Conservation (phyloP, 1,140 invertebrate species). For the Papilio aristodemus region DNA sequence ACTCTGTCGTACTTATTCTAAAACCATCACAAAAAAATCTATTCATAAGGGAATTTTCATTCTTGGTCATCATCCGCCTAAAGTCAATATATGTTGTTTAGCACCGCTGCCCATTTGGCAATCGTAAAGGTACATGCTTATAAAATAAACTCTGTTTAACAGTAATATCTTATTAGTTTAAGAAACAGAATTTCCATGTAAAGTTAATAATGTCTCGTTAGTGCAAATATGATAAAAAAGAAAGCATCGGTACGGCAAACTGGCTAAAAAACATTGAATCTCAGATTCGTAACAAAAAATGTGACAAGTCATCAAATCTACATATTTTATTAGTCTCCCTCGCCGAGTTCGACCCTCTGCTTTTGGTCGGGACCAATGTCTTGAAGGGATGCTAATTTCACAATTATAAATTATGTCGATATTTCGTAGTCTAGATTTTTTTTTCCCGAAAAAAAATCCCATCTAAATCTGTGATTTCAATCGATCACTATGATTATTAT, state of each 20-base stretch:
- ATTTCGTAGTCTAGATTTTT: background rate
- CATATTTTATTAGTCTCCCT: conserved; percentile 78
- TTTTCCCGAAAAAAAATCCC: too few relatives aligned
- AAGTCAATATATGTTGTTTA: too few relatives aligned
- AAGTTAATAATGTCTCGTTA: conserved; percentile 49
- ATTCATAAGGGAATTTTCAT: too few relatives aligned
- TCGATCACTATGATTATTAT: too few relatives aligned
- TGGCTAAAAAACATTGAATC: conserved; percentile 73
- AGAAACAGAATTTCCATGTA: conserved; percentile 15
- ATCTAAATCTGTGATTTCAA: too few relatives aligned
- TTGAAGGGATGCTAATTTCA: conserved; percentile 48
- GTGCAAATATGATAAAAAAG: conserved; percentile 51
- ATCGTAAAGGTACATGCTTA: too few relatives aligned
- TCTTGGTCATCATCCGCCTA: too few relatives aligned
- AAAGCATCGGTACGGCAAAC: conserved; percentile 52
- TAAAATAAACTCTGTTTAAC: too few relatives aligned
- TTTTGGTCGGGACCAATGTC: conserved; percentile 53
- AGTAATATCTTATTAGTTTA: too few relatives aligned
- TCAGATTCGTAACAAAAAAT: conserved; percentile 78
- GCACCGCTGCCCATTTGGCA: too few relatives aligned
- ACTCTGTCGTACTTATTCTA: too few relatives aligned
- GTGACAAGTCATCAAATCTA: conserved; percentile 80
- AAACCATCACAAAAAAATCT: too few relatives aligned
- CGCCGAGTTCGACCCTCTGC: conserved; percentile 69
- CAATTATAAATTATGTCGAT: conserved; percentile 31